These are phyloP conservation scores for Loxodonta africana DNA, from an alignment of 2,113 vertebrate species.

Conservation along the genomic window DNA sequence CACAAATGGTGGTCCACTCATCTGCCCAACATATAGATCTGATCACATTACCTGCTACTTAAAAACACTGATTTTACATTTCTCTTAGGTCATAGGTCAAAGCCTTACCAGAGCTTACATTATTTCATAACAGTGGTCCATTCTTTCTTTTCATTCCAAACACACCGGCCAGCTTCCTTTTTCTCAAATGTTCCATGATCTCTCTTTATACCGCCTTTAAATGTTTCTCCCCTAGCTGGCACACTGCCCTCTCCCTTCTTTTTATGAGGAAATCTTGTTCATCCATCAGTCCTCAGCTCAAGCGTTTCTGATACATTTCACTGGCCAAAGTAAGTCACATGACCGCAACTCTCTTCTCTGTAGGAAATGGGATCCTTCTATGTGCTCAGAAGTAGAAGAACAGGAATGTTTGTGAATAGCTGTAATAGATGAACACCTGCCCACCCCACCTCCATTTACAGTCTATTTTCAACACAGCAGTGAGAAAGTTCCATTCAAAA, in stretches of 20 bases:
- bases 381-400: not conserved
- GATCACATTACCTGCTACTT: not conserved
- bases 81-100: not conserved
- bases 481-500: too few species aligned
- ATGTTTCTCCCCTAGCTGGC: not conserved
- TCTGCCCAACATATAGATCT: not conserved
- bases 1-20: not conserved
- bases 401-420: not conserved
- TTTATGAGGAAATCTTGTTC: not conserved
- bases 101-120: not conserved
- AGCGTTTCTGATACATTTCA: not conserved
- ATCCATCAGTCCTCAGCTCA: not conserved
- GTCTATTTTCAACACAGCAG: not conserved
- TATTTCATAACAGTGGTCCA: not conserved
- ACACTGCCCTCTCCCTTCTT: not conserved
- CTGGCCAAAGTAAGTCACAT: not conserved
- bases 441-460: not conserved
- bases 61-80: not conserved
- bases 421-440: not conserved
- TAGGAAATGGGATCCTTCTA: not conserved
- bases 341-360: not conserved
- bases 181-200: not conserved
- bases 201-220: not conserved
- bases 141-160: not conserved
- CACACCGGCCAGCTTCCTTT: not conserved